Percentiles rank a stretch among this genome's conserved stretches.
Evolutionary conservation across 2,113 vertebrate species (phyloP).

Genomic region (Corythoichthys intestinalis): DNA sequence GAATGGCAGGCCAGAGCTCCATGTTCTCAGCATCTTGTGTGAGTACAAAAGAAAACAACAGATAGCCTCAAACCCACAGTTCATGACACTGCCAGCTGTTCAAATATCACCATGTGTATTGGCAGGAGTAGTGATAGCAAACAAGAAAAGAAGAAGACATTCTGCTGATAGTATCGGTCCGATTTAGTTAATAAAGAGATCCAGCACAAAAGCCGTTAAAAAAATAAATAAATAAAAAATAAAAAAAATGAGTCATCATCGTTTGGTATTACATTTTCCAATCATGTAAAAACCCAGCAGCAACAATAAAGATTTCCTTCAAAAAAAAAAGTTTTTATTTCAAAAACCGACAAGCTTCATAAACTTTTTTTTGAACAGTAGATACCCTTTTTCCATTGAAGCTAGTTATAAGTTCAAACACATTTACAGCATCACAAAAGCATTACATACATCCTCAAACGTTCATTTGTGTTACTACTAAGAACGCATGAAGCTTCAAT

Average conservation of each 20-base stretch:
- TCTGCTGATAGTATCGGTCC: not conserved
- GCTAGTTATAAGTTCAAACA: no score
- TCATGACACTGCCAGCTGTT: constrained; percentile 8
- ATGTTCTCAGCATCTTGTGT: constrained; percentile 15
- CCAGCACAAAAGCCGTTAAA: not conserved
- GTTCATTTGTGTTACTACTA: no score
- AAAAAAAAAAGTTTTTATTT: no score
- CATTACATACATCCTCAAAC: no score
- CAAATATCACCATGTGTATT: constrained; percentile 31
- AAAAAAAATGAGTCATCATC: not conserved
- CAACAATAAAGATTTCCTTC: no score
- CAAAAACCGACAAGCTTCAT: no score
- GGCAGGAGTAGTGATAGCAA: constrained; percentile 6
- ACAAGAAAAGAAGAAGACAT: constrained; percentile 11
- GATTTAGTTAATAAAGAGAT: not conserved
- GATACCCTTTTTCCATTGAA: no score
- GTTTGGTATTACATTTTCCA: no score
- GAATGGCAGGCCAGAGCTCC: constrained; percentile 21
- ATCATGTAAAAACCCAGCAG: no score
- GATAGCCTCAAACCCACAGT: constrained; percentile 28
- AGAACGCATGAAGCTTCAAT: no score
- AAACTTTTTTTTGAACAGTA: no score
- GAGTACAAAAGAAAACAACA: constrained; percentile 28
- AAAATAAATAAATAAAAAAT: not conserved
- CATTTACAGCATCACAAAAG: no score